phyloP scores from a whole-genome alignment of 2,888 invertebrate species.

The Acanthosoma haemorrhoidale region DNA sequence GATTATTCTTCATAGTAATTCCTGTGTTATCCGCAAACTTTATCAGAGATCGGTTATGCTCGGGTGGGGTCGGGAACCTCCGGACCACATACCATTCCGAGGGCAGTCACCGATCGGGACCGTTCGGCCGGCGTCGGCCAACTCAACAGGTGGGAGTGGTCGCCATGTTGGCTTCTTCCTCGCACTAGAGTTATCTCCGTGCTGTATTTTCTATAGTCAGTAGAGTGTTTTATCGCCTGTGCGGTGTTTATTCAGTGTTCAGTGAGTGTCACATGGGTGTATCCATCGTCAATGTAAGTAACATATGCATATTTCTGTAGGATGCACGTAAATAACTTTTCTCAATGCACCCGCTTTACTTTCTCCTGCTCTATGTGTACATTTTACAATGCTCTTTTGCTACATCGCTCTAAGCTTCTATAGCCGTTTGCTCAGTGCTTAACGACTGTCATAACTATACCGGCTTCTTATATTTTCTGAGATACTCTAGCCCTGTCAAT shows the following conservation, averaged over 20 bases:
- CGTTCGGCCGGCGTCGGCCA: slow-evolving; percentile 15
- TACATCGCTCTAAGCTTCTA: neutral
- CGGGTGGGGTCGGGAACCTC: slow-evolving; percentile 19
- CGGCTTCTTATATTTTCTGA: neutral
- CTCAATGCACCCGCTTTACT: slow-evolving; percentile 3
- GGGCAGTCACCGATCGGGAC: slow-evolving; percentile 8
- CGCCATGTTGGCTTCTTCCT: slow-evolving; percentile 37
- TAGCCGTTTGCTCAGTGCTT: neutral
- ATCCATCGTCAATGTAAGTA: slow-evolving; percentile 20
- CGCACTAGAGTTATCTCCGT: neutral
- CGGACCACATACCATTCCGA: slow-evolving; percentile 19
- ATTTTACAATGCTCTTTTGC: neutral
- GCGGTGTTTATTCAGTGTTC: neutral
- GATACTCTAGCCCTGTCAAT: no score
- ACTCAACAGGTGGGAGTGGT: slow-evolving; percentile 41
- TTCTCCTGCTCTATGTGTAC: neutral
- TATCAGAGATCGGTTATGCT: neutral
- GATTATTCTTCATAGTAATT: no score
- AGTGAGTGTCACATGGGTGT: slow-evolving; percentile 25
- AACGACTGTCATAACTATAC: neutral
- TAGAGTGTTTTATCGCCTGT: neutral
- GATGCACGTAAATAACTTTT: neutral
- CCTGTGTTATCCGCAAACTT: no score
- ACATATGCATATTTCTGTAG: neutral
- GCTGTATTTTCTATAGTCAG: neutral